Evolutionary conservation across 2,888 invertebrate genomes (phyloP).

Genomic region (Andrena bucephala): DNA sequence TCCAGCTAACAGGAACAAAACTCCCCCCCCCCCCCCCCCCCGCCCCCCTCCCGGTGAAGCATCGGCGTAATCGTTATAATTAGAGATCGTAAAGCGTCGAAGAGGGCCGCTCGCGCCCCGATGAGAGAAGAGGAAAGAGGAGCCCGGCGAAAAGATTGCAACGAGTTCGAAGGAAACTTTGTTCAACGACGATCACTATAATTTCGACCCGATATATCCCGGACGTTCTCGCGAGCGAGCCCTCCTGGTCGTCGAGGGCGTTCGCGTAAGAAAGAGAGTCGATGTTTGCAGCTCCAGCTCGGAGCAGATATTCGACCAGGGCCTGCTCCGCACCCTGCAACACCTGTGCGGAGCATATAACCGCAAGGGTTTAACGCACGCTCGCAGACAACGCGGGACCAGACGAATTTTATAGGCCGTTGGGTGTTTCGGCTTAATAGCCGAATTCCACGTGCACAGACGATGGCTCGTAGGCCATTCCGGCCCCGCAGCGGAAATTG

Average conservation of each 20-base stretch:
- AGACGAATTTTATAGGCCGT: conserved; percentile 85
- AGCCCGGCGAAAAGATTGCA: conserved; percentile 5
- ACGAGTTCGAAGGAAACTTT: conserved; percentile 58
- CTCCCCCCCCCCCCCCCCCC: conserved; percentile 22
- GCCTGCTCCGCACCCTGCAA: conserved; percentile 33
- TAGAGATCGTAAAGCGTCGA: conserved; percentile 72
- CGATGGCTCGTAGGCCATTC: conserved; percentile 8
- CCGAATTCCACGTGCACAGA: conserved; percentile 80
- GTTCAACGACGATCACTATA: conserved; percentile 58
- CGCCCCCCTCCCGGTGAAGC: conserved; percentile 60
- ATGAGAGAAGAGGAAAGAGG: conserved; percentile 3
- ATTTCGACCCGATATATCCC: conserved; percentile 42
- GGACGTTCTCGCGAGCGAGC: background rate
- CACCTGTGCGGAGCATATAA: conserved; percentile 74
- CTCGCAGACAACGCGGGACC: conserved; percentile 81
- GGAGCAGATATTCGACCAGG: conserved; percentile 3
- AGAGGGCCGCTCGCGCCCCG: conserved; percentile 49
- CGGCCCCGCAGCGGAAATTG: conserved; percentile 29
- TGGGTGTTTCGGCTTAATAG: conserved; percentile 83
- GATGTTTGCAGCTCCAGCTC: conserved; percentile 1
- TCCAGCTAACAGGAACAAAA: conserved; percentile 62
- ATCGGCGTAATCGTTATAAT: conserved; percentile 73
- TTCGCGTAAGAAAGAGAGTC: background rate
- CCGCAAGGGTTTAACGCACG: conserved; percentile 81
- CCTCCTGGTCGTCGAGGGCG: background rate